Evolutionary conservation across 1,140 invertebrate species (phyloP).

Genomic region (Brachionus asplanchnoidis): DNA sequence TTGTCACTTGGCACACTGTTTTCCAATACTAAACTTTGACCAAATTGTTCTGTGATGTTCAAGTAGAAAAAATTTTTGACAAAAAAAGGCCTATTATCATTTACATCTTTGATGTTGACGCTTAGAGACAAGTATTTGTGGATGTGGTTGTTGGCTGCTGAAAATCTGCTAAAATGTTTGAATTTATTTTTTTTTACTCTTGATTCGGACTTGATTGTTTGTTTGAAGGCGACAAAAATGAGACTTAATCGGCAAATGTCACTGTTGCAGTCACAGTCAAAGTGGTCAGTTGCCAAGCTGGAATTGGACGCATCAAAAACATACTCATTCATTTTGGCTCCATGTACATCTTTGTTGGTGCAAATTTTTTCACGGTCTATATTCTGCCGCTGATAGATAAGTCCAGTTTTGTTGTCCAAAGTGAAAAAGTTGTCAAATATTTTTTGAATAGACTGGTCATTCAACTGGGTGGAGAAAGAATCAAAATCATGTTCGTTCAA

Average conservation of each 20-base stretch:
- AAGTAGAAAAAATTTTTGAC: not conserved
- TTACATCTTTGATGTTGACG: not conserved
- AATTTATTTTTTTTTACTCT: slow-evolving; percentile 11
- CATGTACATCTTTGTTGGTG: not conserved
- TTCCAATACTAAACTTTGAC: not conserved
- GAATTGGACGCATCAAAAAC: not conserved
- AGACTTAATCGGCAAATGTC: not conserved
- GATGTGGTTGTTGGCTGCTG: not conserved
- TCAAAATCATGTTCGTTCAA: not conserved
- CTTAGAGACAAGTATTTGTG: not conserved
- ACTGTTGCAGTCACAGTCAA: not conserved
- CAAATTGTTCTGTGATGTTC: not conserved
- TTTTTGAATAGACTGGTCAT: not conserved
- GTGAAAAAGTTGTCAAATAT: not conserved
- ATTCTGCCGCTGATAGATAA: not conserved
- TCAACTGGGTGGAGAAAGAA: not conserved
- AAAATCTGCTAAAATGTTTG: not conserved
- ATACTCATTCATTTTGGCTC: not conserved
- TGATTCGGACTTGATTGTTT: not conserved
- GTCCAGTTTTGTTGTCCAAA: not conserved
- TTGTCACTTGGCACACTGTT: not conserved
- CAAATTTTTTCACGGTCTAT: not conserved
- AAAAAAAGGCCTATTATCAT: slow-evolving; percentile 23
- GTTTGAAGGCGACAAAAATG: slow-evolving; percentile 6
- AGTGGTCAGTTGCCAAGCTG: not conserved